A percentile compares a stretch with the other conserved stretches of the same genome.
Conservation (phyloP, 2,888 invertebrate species). For the Idaea aversata region DNA sequence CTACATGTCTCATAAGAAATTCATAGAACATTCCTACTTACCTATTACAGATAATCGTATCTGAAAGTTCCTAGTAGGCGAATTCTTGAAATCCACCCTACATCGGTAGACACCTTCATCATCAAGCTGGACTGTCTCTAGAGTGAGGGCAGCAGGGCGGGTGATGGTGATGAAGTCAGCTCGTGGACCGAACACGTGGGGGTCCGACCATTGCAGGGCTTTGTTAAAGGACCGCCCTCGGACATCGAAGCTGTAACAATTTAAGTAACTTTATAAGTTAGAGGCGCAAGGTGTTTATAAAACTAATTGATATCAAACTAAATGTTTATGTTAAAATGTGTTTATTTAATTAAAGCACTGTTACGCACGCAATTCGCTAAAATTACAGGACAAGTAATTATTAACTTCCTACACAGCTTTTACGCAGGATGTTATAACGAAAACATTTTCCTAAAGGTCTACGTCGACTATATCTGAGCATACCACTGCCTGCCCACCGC, state of each 20-base stretch:
- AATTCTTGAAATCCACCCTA: slow-evolving; percentile 93
- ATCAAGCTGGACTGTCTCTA: slow-evolving; percentile 91
- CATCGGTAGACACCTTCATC: slow-evolving; percentile 94
- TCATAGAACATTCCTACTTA: slow-evolving; percentile 73
- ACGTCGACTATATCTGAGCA: neutral
- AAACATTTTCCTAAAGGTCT: neutral
- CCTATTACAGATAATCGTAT: slow-evolving; percentile 94
- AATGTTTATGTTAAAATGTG: neutral
- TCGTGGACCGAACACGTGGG: slow-evolving; percentile 89
- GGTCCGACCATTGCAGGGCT: slow-evolving; percentile 91
- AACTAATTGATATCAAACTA: neutral
- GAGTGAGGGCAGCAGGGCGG: slow-evolving; percentile 89
- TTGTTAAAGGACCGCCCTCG: slow-evolving; percentile 90
- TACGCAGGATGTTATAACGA: neutral
- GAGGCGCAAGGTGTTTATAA: neutral
- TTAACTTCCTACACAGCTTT: neutral
- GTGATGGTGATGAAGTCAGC: slow-evolving; percentile 92
- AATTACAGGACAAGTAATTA: slow-evolving; percentile 3
- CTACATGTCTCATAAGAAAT: neutral
- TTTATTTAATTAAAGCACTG: slow-evolving; percentile 2
- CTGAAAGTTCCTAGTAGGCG: slow-evolving; percentile 92
- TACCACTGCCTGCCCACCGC: neutral
- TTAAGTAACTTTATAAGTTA: neutral
- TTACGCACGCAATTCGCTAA: slow-evolving; percentile 1
- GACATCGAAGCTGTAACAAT: slow-evolving; percentile 87